Evolutionary conservation across 2,797 vertebrate species (phyloP).

Genomic region (Spea hammondii): DNA sequence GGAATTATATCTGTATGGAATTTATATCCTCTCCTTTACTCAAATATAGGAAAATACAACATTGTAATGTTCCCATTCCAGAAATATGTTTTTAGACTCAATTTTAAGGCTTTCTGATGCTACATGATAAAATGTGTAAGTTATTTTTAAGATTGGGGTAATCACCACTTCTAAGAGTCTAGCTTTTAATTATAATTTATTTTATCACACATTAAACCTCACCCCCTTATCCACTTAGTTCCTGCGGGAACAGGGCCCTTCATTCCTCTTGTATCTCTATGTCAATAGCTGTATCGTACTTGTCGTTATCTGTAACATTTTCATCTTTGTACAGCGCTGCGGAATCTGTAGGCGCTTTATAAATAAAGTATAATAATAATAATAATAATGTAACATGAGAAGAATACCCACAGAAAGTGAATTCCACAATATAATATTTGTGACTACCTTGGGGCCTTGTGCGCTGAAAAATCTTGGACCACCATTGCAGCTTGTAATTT

Average conservation of each 20-base stretch:
- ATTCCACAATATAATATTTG: slow-evolving; percentile 29
- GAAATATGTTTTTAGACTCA: slow-evolving; percentile 58
- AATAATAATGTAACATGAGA: slow-evolving; percentile 54
- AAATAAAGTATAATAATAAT: too few species aligned
- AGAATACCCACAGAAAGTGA: slow-evolving; percentile 55
- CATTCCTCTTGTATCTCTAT: too few species aligned
- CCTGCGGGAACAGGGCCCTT: too few species aligned
- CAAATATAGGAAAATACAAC: slow-evolving; percentile 51
- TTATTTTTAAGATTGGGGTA: slow-evolving; percentile 62
- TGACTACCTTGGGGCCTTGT: neutral
- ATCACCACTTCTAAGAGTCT: slow-evolving; percentile 64
- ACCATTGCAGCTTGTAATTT: too few species aligned
- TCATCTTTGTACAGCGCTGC: too few species aligned
- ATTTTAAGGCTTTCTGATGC: slow-evolving; percentile 65
- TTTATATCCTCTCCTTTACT: neutral
- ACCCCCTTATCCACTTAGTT: too few species aligned
- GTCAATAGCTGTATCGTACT: too few species aligned
- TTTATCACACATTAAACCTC: slow-evolving; percentile 52
- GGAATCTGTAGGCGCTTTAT: too few species aligned
- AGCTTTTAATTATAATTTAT: slow-evolving; percentile 63
- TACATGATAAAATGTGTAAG: slow-evolving; percentile 60
- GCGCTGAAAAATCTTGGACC: too few species aligned
- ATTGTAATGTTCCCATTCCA: slow-evolving; percentile 61
- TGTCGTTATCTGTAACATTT: too few species aligned
- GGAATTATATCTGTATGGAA: too few species aligned